Evolutionary conservation across 2,797 vertebrate genomes (phyloP), one percentile per base, ranked within the genome.

Genomic region (Lepus oiostolus): DNA sequence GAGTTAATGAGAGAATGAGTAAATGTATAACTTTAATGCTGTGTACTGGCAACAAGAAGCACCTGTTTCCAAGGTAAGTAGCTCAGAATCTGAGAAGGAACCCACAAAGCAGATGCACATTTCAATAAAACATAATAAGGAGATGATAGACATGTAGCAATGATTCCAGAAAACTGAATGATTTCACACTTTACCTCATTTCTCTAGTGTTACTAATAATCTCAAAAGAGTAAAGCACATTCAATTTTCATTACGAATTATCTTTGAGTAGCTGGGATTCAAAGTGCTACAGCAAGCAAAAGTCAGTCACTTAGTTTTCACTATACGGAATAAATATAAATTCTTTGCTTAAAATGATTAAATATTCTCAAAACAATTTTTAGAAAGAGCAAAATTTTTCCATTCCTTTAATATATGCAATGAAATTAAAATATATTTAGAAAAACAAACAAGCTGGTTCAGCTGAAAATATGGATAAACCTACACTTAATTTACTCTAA

Each of bases 401-500:
- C 42, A 47, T 47, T 42, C 42, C 42, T 47, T 9, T 47, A 47
- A 47, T 47, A 47, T 1, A 47, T 47, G 9, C 19, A 58, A 58
- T 58, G 21, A 58, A 58, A 58, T 16, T 58, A 16, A 47, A 38
- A 24, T 28, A 72, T 22, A 7, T 63, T 26, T 24, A 22, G 30
- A 58, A 38, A 72, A 58, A 58, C 19, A 58, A 58, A 58, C 54
- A 58, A 58, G 13, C 28, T 30, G 28, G 30, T 75, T 86, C 7
- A n/a, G 1, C 2, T 35, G 17, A 7, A 76, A 87, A 87, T 80
- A 74, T 79, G 22, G 26, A 4, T 9, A 50, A 94, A 52, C 42
- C 26, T 12, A 91, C 88, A 91, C 74, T 90, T 68, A 91, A 82
- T 83, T 94, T 84, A 65, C 30, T 76, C 19, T 60, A 93, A 91